Conservation (phyloP, 2,113 vertebrate genomes). For the Parus major region DNA sequence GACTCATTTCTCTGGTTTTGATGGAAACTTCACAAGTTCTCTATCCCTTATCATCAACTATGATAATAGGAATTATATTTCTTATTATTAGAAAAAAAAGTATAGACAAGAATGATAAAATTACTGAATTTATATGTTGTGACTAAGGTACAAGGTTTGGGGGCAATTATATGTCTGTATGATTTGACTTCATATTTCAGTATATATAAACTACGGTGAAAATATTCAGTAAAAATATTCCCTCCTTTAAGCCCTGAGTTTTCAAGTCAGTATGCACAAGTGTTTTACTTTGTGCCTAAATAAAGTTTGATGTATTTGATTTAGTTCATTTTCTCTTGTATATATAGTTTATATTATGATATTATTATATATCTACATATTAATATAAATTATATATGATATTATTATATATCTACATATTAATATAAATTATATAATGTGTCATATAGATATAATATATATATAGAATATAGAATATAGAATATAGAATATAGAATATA, state of each 20-base stretch:
- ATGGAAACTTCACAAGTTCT: background rate
- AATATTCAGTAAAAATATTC: background rate
- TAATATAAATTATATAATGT: too few species aligned
- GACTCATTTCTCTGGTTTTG: background rate
- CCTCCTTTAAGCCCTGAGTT: background rate
- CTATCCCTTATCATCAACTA: background rate
- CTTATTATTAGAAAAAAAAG: background rate
- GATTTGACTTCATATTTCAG: background rate
- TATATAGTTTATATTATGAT: background rate
- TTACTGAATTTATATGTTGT: background rate
- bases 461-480: too few species aligned
- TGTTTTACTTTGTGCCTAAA: background rate
- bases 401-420: background rate
- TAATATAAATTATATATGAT: background rate
- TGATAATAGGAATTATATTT: background rate
- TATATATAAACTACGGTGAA: background rate
- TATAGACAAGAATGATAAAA: background rate
- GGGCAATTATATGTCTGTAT: accelerated
- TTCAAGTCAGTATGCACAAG: background rate
- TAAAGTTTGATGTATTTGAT: background rate
- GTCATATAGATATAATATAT: too few species aligned
- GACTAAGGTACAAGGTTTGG: background rate
- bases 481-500: too few species aligned
- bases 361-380: background rate
- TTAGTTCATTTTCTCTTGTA: background rate